Percentiles rank a stretch among this genome's conserved stretches.
Conservation (phyloP, 2,888 invertebrate species). For the Limnephilus auricula region DNA sequence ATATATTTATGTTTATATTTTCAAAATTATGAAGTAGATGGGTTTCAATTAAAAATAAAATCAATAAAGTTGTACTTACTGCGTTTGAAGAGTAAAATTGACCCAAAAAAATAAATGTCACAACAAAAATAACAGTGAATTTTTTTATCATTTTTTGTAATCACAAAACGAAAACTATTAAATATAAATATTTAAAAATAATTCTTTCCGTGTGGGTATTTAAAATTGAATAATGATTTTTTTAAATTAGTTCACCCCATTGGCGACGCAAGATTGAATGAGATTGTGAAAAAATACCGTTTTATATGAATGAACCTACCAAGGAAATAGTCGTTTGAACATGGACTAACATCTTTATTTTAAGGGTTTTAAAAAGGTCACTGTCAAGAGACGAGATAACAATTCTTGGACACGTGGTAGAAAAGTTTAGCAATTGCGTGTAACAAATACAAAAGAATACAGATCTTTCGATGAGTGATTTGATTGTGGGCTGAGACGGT, state of each 20-base stretch:
- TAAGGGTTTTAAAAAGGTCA: not conserved
- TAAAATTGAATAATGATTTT: not conserved
- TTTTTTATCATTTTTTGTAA: not conserved
- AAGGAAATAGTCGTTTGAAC: not conserved
- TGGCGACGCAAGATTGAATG: not conserved
- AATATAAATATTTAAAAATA: not conserved
- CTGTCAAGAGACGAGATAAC: not conserved
- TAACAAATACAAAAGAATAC: not conserved
- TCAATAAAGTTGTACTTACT: constrained; percentile 68
- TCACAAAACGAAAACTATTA: not conserved
- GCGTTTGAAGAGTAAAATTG: constrained; percentile 69
- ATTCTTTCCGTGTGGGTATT: not conserved
- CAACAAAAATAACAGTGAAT: not conserved
- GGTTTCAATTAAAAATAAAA: too few species aligned
- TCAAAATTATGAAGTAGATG: too few species aligned
- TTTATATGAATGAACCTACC: constrained; percentile 21
- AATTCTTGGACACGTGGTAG: not conserved
- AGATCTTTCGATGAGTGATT: not conserved
- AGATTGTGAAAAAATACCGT: not conserved
- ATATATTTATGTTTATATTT: too few species aligned
- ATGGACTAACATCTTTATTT: not conserved
- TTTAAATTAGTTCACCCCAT: constrained; percentile 14
- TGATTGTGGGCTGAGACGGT: not conserved
- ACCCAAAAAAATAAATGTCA: not conserved
- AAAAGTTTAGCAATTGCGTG: not conserved